Conservation (phyloP, 2,888 invertebrate species). For the Drosophila mulleri region DNA sequence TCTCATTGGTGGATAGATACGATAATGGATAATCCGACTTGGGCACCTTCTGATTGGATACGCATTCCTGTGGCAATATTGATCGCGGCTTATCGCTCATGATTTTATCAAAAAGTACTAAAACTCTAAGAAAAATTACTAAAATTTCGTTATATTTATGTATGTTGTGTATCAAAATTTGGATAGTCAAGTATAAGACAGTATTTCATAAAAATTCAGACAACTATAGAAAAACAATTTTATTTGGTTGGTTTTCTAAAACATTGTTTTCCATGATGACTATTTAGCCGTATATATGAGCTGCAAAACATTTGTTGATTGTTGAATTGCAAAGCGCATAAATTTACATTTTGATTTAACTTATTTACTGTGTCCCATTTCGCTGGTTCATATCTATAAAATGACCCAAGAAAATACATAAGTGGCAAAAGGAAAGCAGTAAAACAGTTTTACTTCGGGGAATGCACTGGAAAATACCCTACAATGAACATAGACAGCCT, state of each 20-base stretch:
- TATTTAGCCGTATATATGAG: too few relatives aligned
- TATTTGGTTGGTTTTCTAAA: not conserved
- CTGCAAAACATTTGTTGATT: too few relatives aligned
- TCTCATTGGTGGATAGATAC: conserved; percentile 8
- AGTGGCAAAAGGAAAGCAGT: not conserved
- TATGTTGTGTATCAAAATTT: not conserved
- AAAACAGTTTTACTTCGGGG: too few relatives aligned
- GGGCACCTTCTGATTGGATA: accelerated
- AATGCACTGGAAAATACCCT: not conserved
- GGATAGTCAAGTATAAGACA: not conserved
- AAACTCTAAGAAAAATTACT: not conserved
- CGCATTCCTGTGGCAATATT: not conserved
- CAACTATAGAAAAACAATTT: not conserved
- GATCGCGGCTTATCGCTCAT: not conserved
- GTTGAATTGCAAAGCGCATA: not conserved
- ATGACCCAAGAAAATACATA: conserved; percentile 8
- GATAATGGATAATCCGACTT: not conserved
- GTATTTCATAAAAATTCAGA: not conserved
- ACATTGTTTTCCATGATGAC: not conserved
- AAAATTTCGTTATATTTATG: not conserved
- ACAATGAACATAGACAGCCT: not conserved
- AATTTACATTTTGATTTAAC: conserved; percentile 5
- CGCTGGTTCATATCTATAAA: conserved; percentile 38
- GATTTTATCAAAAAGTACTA: not conserved
- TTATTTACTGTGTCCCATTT: conserved; percentile 10